Evolutionary conservation across 2,113 vertebrate species (phyloP).

Genomic region (Corydoras sp.): DNA sequence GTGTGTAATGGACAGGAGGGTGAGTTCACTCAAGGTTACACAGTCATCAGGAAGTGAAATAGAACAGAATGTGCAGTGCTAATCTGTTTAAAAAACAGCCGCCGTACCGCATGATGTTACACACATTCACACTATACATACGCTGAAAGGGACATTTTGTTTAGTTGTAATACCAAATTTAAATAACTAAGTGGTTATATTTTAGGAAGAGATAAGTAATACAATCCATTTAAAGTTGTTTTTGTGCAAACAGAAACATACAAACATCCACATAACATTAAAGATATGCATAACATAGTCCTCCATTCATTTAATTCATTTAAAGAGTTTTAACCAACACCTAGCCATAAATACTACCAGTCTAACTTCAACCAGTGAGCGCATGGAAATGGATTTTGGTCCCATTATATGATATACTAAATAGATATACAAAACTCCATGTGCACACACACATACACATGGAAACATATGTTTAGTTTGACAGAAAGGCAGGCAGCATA

Average conservation of each 20-base stretch:
- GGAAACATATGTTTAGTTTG: slow-evolving; percentile 4
- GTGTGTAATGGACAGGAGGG: slow-evolving; percentile 55
- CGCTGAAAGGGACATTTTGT: slow-evolving; percentile 48
- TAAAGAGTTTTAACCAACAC: no score
- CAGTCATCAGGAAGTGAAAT: slow-evolving; percentile 76
- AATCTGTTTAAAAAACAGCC: slow-evolving; percentile 70
- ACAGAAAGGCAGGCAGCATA: slow-evolving; percentile 57
- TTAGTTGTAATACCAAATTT: slow-evolving; percentile 53
- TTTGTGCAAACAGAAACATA: no score
- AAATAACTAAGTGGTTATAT: slow-evolving; percentile 18
- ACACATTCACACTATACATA: slow-evolving; percentile 30
- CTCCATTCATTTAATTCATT: no score
- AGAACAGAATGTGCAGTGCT: slow-evolving; percentile 76
- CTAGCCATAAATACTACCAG: no score
- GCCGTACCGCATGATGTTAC: slow-evolving; percentile 57
- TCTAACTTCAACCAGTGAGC: no score
- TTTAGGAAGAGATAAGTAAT: slow-evolving; percentile 29
- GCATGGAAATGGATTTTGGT: no score
- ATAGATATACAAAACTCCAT: background rate
- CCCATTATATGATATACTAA: no score
- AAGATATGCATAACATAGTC: no score
- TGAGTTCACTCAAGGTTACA: slow-evolving; percentile 69
- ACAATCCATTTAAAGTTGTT: no score
- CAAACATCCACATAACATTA: no score
- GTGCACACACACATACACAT: background rate